These are phyloP conservation scores for Gasteruption jaculator DNA, from an alignment of 2,888 invertebrate genomes.

Conservation along the genomic window DNA sequence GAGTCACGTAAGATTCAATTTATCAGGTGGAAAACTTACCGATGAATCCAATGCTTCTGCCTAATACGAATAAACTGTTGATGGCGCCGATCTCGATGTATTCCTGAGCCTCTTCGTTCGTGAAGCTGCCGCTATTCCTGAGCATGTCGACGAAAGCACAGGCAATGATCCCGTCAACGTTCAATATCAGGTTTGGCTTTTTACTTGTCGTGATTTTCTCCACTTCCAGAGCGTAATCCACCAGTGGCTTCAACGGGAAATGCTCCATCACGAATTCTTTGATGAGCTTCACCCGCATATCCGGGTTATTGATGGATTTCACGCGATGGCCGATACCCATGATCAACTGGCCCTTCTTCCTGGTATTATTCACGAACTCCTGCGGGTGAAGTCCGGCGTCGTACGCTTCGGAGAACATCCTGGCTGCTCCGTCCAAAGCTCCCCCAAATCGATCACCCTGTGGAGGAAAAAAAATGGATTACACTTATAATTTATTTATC, in stretches of 20 bases:
- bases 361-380: slow-evolving; percentile 97
- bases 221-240: slow-evolving; percentile 93
- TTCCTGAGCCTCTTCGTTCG: slow-evolving; percentile 95
- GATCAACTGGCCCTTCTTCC: slow-evolving; percentile 94
- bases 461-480: slow-evolving; percentile 19
- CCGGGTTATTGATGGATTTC: slow-evolving; percentile 95
- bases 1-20: too few species aligned
- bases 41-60: slow-evolving; percentile 97
- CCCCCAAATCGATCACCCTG: slow-evolving; percentile 98
- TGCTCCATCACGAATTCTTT: slow-evolving; percentile 92
- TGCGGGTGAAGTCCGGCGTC: slow-evolving; percentile 92
- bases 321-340: slow-evolving; percentile 98
- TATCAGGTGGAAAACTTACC: too few species aligned
- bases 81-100: slow-evolving; percentile 97
- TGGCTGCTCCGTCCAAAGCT: slow-evolving; percentile 95
- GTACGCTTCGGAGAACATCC: slow-evolving; percentile 94
- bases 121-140: slow-evolving; percentile 89
- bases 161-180: slow-evolving; percentile 98
- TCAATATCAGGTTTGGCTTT: slow-evolving; percentile 99
- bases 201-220: slow-evolving; percentile 99
- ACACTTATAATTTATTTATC: not conserved
- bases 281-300: slow-evolving; percentile 94
- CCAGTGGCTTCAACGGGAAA: slow-evolving; percentile 91
- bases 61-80: slow-evolving; percentile 96
- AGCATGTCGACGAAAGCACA: slow-evolving; percentile 96